Conservation (phyloP, 2,888 invertebrate genomes). For the Pachymerium ferrugineum region DNA sequence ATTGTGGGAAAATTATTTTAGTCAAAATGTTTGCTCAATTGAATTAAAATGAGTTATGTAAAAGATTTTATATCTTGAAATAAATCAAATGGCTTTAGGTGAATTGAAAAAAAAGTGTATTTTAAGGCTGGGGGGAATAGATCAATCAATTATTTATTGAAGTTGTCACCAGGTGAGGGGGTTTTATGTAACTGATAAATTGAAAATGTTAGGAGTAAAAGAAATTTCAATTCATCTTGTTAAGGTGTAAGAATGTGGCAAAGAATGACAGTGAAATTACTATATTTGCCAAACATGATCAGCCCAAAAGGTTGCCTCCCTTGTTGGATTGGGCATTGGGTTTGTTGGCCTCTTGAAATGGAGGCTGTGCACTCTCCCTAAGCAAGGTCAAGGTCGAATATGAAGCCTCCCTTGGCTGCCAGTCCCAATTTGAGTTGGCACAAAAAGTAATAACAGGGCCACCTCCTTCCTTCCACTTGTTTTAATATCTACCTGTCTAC, state of each 20-base stretch:
- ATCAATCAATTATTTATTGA: no score
- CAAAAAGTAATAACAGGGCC: slow-evolving; percentile 24
- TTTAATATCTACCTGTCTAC: slow-evolving; percentile 10
- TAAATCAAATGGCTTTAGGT: no score
- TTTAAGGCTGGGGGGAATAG: no score
- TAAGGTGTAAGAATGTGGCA: neutral
- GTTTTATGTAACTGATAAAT: no score
- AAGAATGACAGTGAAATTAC: neutral
- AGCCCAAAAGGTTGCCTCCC: neutral
- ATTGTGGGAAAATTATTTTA: no score
- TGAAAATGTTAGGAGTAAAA: no score
- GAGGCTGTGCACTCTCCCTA: neutral
- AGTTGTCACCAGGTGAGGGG: no score
- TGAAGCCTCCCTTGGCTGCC: slow-evolving; percentile 13
- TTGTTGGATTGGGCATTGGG: neutral
- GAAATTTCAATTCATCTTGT: neutral
- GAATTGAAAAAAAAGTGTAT: no score
- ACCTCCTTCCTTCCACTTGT: slow-evolving; percentile 5
- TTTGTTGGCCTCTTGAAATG: neutral
- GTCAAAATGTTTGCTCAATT: no score
- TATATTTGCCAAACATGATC: neutral
- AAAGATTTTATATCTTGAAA: no score
- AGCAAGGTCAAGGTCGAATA: slow-evolving; percentile 17
- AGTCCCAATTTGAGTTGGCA: slow-evolving; percentile 17
- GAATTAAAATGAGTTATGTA: no score